These are phyloP conservation scores for Syritta pipiens DNA, from an alignment of 2,888 invertebrate species.

Conservation along the genomic window DNA sequence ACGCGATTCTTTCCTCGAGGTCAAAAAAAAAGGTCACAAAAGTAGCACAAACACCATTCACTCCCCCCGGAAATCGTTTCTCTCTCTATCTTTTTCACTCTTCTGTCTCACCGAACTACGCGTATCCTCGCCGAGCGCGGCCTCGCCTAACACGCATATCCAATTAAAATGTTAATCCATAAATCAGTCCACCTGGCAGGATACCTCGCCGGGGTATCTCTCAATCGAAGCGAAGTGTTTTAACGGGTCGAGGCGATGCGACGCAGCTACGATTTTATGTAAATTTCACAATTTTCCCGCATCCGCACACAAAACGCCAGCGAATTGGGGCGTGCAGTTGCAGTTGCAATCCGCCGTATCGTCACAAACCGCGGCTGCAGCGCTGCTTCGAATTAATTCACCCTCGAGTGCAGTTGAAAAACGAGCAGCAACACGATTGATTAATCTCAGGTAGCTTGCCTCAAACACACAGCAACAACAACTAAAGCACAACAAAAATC, in stretches of 20 bases:
- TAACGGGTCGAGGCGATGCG: conserved; percentile 30
- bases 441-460: conserved; percentile 62
- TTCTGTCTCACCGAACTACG: no score
- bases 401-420: conserved; percentile 50
- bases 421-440: conserved; percentile 29
- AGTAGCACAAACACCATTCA: conserved; percentile 22
- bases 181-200: conserved; percentile 64
- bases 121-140: no score
- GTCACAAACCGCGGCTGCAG: conserved; percentile 16
- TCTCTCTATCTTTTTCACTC: no score
- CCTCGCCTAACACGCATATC: conserved; percentile 59
- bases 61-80: background rate
- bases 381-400: no score
- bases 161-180: conserved; percentile 66
- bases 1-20: no score
- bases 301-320: conserved; percentile 1
- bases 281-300: conserved; percentile 47
- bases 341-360: conserved; percentile 49
- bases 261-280: conserved; percentile 51
- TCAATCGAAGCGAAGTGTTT: conserved; percentile 51
- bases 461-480: conserved; percentile 36
- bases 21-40: background rate
- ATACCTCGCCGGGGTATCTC: conserved; percentile 57
- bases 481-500: conserved; percentile 37
- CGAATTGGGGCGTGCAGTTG: conserved; percentile 15